Evolutionary conservation across 2,113 vertebrate genomes (phyloP).

Genomic region (Pithys albifrons): DNA sequence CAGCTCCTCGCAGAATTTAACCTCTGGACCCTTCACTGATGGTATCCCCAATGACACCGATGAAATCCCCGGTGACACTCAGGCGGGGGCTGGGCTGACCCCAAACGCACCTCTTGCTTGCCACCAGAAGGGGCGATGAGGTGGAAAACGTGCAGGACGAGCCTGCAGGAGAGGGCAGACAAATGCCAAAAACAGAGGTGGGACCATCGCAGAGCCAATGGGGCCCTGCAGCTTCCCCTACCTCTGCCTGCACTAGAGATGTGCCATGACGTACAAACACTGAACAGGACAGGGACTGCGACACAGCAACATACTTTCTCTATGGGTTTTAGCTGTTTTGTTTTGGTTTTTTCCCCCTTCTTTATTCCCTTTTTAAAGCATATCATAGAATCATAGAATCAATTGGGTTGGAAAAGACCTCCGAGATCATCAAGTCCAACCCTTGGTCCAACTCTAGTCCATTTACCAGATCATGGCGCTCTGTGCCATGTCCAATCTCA

Average conservation of each 20-base stretch:
- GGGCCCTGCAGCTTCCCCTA: rapidly evolving
- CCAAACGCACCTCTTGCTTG: neutral
- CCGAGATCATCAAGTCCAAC: no score
- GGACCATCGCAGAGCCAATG: rapidly evolving
- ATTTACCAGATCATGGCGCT: no score
- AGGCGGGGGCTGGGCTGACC: no score
- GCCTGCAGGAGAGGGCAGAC: no score
- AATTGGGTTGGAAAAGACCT: no score
- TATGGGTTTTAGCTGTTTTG: neutral
- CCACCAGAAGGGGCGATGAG: neutral
- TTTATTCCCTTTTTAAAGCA: neutral
- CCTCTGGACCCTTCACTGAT: no score
- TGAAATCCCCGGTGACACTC: no score
- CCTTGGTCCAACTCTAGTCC: no score
- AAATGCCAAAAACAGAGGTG: rapidly evolving
- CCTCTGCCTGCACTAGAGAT: rapidly evolving
- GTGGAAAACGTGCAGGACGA: neutral
- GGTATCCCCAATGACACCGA: rapidly evolving
- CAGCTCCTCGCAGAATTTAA: rapidly evolving
- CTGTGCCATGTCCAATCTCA: no score
- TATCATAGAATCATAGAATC: no score
- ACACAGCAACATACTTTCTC: neutral
- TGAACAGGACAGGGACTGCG: neutral
- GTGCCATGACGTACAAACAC: rapidly evolving
- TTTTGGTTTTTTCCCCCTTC: neutral